Evolutionary conservation across 2,888 invertebrate species (phyloP).

Genomic region (Cistogaster globosa): DNA sequence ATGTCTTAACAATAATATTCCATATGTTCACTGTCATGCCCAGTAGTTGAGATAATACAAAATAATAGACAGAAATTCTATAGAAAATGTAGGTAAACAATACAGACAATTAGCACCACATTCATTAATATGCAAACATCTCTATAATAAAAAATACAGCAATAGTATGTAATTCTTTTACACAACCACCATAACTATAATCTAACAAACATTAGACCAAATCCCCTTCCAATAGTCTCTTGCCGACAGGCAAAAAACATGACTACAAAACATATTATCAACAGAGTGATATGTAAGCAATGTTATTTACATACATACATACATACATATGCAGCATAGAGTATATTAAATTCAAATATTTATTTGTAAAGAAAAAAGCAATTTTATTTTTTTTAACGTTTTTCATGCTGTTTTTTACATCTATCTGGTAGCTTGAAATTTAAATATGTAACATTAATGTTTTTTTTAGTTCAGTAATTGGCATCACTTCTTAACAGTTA

Average conservation of each 20-base stretch:
- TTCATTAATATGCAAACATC: slow-evolving; percentile 67
- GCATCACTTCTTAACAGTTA: no score
- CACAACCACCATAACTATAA: slow-evolving; percentile 23
- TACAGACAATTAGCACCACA: slow-evolving; percentile 53
- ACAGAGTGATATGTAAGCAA: background rate
- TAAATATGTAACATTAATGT: background rate
- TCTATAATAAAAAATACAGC: slow-evolving; percentile 35
- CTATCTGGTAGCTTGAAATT: no score
- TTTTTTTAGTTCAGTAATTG: no score
- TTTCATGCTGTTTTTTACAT: background rate
- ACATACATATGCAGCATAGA: background rate
- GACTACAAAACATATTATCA: slow-evolving; percentile 19
- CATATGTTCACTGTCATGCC: background rate
- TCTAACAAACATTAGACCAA: slow-evolving; percentile 15
- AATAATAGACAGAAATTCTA: slow-evolving; percentile 13
- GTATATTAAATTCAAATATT: slow-evolving; percentile 43
- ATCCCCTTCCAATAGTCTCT: background rate
- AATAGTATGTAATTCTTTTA: slow-evolving; percentile 9
- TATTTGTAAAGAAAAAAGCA: slow-evolving; percentile 17
- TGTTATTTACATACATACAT: background rate
- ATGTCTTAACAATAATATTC: slow-evolving; percentile 32
- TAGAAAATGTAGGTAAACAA: slow-evolving; percentile 52
- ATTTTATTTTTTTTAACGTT: background rate
- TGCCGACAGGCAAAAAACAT: slow-evolving; percentile 7
- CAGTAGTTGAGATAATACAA: background rate